A percentile compares a stretch with the other conserved stretches of the same genome.
phyloP scores from a whole-genome alignment of 2,888 invertebrate species.

The Pristionchus japonicus region DNA sequence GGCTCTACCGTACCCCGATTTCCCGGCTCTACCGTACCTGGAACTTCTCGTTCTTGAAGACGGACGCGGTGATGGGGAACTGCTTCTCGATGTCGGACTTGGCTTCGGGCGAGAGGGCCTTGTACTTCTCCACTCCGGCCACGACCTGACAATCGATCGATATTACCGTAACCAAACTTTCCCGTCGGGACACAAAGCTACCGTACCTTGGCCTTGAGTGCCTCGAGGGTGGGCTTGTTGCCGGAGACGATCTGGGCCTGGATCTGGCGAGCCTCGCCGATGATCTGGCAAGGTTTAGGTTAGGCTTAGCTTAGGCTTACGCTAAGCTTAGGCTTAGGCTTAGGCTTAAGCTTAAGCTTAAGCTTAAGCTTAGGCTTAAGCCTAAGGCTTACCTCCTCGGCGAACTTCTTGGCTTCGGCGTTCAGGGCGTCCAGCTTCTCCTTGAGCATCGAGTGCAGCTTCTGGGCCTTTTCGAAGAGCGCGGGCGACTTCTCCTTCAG shows the following conservation, averaged over 20 bases:
- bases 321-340: background rate
- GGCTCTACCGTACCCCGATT: background rate
- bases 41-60: slow-evolving; percentile 52
- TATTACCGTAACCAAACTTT: background rate
- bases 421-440: slow-evolving; percentile 51
- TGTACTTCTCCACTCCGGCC: slow-evolving; percentile 51
- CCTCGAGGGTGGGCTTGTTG: slow-evolving; percentile 50
- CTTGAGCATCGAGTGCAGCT: slow-evolving; percentile 64
- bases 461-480: slow-evolving; percentile 67
- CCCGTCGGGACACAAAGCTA: background rate
- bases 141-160: slow-evolving; percentile 21
- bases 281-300: background rate
- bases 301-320: background rate
- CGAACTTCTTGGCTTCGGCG: slow-evolving; percentile 63
- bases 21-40: background rate
- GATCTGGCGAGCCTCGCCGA: slow-evolving; percentile 47
- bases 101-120: slow-evolving; percentile 51
- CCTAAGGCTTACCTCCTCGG: slow-evolving; percentile 55
- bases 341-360: background rate
- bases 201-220: slow-evolving; percentile 49
- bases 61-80: slow-evolving; percentile 52
- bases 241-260: slow-evolving; percentile 50
- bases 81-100: slow-evolving; percentile 53
- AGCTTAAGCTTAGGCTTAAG: background rate
- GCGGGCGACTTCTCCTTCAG: slow-evolving; percentile 70